Evolutionary conservation across 2,888 invertebrate genomes (phyloP), one percentile per base, ranked within the genome.

Genomic region (Petrolisthes manimaculis): DNA sequence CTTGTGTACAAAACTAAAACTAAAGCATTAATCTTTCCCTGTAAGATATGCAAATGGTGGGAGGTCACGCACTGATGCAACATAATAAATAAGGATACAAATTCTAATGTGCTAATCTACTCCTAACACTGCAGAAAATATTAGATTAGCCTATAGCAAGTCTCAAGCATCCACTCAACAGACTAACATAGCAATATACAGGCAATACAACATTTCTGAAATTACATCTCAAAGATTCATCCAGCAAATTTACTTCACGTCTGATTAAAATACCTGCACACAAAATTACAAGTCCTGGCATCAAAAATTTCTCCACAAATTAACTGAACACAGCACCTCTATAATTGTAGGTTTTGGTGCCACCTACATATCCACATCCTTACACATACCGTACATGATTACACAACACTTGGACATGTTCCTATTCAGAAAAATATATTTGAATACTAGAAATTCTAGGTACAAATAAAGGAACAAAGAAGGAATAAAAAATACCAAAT

Each of bases 51-150:
- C 77, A 86, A 74, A 86, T 67, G 84, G 53, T 74, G 82, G 56
- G 69, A 71, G 51, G 55, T 82, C 81, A 81, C 71, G 53, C 82
- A 86, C 82, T 51, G 71, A 82, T 71, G 79, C 55, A 67, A 75
- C 79, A 79, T 61, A 86, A 86, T 86, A 86, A 86, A 86, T 86
- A 86, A 86, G 81, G 86, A 54, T 85, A 80, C 71, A 54, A 74
- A 79, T 82, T 53, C 82, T 86, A 86, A 81, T 21, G 86, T 86
- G 86, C 86, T 86, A 86, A 56, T 81, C 86, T 82, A 86, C 82
- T 71, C 86, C 86, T 86, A 86, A 82, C 86, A 86, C 82, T 74
- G 74, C 74, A 86, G 18, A 75, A 21, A 84, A 71, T 86, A 86
- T 82, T 82, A 75, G 61, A 71, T 74, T 53, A 77, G 86, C 74